These are phyloP conservation scores for Porphyrio hochstetteri DNA, from an alignment of 2,113 vertebrate genomes.

Conservation along the genomic window DNA sequence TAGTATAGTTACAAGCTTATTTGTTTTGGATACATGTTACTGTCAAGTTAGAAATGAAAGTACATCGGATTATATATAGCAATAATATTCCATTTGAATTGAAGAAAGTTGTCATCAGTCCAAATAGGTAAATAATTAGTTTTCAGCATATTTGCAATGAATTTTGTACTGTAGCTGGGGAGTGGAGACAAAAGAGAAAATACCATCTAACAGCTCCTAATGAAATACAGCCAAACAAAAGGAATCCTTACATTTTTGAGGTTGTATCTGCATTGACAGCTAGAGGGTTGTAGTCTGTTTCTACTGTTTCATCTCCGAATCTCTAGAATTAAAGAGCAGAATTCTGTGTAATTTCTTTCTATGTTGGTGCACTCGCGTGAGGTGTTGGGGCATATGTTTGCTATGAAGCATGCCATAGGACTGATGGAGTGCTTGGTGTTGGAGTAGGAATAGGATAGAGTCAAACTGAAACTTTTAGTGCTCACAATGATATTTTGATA, in stretches of 20 bases:
- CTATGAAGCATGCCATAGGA: not conserved
- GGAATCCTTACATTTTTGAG: not conserved
- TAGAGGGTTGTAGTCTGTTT: not conserved
- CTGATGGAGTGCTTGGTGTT: not conserved
- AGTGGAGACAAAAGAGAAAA: not conserved
- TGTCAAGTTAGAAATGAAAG: not conserved
- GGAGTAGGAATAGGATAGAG: not conserved
- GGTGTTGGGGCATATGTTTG: not conserved
- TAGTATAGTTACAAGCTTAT: not conserved
- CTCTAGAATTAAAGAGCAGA: not conserved
- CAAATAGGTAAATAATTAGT: not conserved
- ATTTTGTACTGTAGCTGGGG: not conserved
- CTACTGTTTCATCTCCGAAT: not conserved
- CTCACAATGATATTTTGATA: not conserved
- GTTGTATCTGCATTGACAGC: not conserved
- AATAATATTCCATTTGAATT: not conserved
- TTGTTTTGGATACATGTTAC: not conserved
- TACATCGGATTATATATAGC: not conserved
- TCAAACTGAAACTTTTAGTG: not conserved
- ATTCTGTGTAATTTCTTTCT: not conserved
- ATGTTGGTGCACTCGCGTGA: not conserved
- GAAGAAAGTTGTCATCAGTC: not conserved
- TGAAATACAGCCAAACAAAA: not conserved
- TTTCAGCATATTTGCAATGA: not conserved
- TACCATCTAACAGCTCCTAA: not conserved